A percentile compares a stretch with the other conserved stretches of the same genome.
phyloP scores from a whole-genome alignment of 2,797 vertebrate species.

The Paratrypauchen microcephalus region DNA sequence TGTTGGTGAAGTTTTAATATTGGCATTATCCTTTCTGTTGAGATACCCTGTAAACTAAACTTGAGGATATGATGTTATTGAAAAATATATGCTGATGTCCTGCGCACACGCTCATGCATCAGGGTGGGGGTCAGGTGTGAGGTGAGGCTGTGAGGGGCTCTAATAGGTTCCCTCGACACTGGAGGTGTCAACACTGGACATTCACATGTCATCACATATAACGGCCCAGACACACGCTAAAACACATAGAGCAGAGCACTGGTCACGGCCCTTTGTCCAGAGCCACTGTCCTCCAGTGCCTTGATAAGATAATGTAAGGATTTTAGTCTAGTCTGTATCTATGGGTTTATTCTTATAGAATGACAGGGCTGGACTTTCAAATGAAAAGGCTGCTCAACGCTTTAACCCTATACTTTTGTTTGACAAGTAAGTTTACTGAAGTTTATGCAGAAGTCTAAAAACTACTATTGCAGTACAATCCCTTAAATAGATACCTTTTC shows the following conservation, averaged over 20 bases:
- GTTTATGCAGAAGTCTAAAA: background rate
- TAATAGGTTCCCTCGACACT: constrained; percentile 87
- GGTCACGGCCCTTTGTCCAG: constrained; percentile 20
- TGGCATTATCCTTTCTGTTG: background rate
- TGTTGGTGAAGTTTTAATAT: background rate
- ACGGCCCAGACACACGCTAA: constrained; percentile 11
- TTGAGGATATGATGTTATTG: background rate
- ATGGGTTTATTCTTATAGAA: background rate
- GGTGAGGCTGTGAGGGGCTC: constrained; percentile 75
- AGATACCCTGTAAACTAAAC: background rate
- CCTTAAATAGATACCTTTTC: background rate
- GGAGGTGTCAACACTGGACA: constrained; percentile 73
- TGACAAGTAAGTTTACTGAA: background rate
- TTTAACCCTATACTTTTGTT: background rate
- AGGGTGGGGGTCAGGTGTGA: constrained; percentile 71
- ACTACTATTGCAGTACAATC: background rate
- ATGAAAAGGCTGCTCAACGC: background rate
- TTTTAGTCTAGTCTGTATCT: background rate
- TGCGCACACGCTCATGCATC: constrained; percentile 32
- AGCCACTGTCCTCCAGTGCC: background rate
- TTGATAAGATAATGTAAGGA: no score
- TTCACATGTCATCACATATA: constrained; percentile 74
- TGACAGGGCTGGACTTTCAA: background rate
- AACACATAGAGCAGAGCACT: constrained; percentile 28
- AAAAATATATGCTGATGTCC: constrained; percentile 10